These are phyloP conservation scores for Philaethria dido DNA, from an alignment of 2,888 invertebrate genomes.

Conservation along the genomic window DNA sequence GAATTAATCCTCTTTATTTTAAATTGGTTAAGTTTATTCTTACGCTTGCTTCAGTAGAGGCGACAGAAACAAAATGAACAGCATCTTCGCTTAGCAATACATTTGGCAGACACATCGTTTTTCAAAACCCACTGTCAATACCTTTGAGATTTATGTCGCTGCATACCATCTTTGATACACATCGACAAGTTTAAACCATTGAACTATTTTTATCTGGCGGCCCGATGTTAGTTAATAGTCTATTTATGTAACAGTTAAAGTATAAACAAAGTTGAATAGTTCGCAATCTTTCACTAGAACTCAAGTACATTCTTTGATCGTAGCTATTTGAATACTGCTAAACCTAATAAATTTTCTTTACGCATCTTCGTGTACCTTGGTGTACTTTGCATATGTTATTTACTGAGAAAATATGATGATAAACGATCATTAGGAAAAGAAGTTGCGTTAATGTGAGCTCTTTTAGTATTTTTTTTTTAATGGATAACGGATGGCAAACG, in stretches of 20 bases:
- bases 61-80: neutral
- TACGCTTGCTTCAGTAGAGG: neutral
- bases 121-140: slow-evolving; percentile 38
- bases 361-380: neutral
- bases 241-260: neutral
- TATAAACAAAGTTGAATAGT: slow-evolving; percentile 13
- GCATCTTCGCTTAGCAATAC: slow-evolving; percentile 21
- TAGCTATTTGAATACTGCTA: slow-evolving; percentile 9
- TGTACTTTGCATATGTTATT: neutral
- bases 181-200: neutral
- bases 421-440: neutral
- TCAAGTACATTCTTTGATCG: slow-evolving; percentile 8
- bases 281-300: slow-evolving; percentile 6
- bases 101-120: slow-evolving; percentile 38
- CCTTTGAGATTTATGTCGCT: slow-evolving; percentile 29
- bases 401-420: too few species aligned
- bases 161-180: slow-evolving; percentile 11
- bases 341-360: neutral
- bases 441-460: too few species aligned
- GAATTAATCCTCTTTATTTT: too few species aligned
- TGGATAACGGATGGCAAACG: too few species aligned
- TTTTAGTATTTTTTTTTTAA: too few species aligned
- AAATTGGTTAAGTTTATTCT: too few species aligned
- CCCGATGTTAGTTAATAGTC: neutral
- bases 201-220: slow-evolving; percentile 6